A percentile compares a stretch with the other conserved stretches of the same genome.
These are phyloP conservation scores for Acanthopagrus latus DNA, from an alignment of 2,797 vertebrate species.

Conservation along the genomic window DNA sequence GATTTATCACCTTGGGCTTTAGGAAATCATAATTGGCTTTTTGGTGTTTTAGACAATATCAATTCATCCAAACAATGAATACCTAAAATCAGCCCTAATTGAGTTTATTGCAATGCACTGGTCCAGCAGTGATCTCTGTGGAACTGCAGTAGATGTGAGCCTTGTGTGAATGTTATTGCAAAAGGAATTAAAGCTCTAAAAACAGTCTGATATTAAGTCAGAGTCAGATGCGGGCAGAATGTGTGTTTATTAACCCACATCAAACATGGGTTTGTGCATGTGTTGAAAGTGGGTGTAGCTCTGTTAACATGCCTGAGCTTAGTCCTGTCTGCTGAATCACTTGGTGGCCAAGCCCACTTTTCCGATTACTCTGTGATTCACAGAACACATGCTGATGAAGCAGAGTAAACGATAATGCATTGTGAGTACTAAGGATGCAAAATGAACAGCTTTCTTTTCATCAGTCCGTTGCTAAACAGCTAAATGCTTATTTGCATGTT, in stretches of 20 bases:
- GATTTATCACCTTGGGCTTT: not conserved
- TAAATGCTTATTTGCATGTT: not conserved
- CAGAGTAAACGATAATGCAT: not conserved
- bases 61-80: not conserved
- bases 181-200: slow-evolving; percentile 6
- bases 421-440: not conserved
- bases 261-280: slow-evolving; percentile 7
- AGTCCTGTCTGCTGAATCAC: slow-evolving; percentile 22
- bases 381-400: slow-evolving; percentile 1
- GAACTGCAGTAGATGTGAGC: not conserved
- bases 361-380: not conserved
- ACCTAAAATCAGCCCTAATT: not conserved
- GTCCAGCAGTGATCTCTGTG: not conserved
- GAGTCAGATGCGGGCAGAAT: not conserved
- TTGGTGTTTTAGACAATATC: not conserved
- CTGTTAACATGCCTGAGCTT: slow-evolving; percentile 11
- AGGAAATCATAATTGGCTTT: not conserved
- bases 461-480: not conserved
- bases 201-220: slow-evolving; percentile 21
- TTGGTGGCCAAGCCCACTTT: slow-evolving; percentile 14
- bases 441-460: not conserved
- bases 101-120: not conserved
- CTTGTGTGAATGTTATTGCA: slow-evolving; percentile 13
- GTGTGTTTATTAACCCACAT: slow-evolving; percentile 32
- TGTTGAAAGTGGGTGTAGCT: slow-evolving; percentile 11